Evolutionary conservation across 2,797 vertebrate genomes (phyloP).

Genomic region (Cirrhinus molitorella): DNA sequence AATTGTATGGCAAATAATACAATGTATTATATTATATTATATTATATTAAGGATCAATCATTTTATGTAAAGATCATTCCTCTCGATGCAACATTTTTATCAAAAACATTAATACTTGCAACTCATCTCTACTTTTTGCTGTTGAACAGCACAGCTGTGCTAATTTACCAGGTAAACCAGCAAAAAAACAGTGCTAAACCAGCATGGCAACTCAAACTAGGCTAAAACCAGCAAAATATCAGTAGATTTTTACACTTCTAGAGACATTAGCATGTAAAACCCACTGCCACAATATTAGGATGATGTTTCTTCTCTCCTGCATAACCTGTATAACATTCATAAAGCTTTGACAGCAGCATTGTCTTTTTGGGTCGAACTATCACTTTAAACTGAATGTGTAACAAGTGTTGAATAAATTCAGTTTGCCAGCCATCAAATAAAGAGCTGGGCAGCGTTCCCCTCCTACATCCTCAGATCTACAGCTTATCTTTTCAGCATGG

Average conservation of each 20-base stretch:
- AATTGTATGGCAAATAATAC: too few relatives aligned
- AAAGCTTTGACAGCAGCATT: too few relatives aligned
- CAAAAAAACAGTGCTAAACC: neutral
- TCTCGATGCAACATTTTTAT: neutral
- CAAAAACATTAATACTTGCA: neutral
- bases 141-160: neutral
- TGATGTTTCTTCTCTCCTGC: neutral
- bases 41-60: neutral
- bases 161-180: neutral
- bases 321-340: neutral
- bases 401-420: slow-evolving; percentile 1
- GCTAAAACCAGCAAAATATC: neutral
- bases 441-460: neutral
- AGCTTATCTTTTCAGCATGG: slow-evolving; percentile 1
- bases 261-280: neutral
- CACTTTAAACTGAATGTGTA: neutral
- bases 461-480: neutral
- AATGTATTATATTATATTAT: too few relatives aligned
- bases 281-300: neutral
- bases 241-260: neutral
- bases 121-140: neutral
- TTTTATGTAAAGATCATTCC: neutral
- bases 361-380: neutral
- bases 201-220: neutral
- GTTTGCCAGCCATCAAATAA: neutral